Percentiles rank a stretch among this genome's conserved stretches.
phyloP scores from a whole-genome alignment of 2,113 vertebrate species.

The Himantopus leucocephalus region DNA sequence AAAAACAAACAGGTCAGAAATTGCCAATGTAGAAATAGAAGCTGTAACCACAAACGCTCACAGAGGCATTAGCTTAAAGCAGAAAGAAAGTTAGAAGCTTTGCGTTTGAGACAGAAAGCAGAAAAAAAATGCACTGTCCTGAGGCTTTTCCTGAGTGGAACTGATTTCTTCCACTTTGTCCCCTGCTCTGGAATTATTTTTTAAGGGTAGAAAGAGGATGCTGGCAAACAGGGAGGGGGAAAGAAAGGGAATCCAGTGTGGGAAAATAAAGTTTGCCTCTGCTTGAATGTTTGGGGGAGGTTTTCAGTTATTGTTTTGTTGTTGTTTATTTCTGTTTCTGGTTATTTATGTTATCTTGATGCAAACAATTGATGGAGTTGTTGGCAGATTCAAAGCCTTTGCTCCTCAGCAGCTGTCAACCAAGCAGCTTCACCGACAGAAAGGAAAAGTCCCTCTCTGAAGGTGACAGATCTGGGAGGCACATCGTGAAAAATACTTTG shows the following conservation, averaged over 20 bases:
- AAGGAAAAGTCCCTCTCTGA: neutral
- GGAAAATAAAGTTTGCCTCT: neutral
- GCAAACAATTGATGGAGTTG: neutral
- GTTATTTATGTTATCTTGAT: neutral
- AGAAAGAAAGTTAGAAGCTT: neutral
- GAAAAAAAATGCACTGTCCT: neutral
- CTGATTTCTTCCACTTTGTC: neutral
- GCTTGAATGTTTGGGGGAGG: neutral
- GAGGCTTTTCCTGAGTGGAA: neutral
- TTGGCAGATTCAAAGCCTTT: neutral
- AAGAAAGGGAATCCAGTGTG: neutral
- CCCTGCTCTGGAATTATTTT: neutral
- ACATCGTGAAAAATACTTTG: neutral
- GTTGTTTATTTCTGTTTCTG: neutral
- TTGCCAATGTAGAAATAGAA: slow-evolving; percentile 10
- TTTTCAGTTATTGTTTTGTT: neutral
- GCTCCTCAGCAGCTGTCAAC: neutral
- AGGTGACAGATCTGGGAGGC: neutral
- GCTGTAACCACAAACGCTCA: neutral
- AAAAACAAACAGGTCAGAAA: neutral
- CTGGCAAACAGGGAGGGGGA: neutral
- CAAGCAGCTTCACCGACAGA: neutral
- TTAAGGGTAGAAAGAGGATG: neutral
- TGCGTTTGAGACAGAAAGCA: neutral
- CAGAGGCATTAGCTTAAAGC: neutral